Evolutionary conservation across 2,888 invertebrate genomes (phyloP), one percentile per base, ranked within the genome.

Genomic region (Julus scandinavius): DNA sequence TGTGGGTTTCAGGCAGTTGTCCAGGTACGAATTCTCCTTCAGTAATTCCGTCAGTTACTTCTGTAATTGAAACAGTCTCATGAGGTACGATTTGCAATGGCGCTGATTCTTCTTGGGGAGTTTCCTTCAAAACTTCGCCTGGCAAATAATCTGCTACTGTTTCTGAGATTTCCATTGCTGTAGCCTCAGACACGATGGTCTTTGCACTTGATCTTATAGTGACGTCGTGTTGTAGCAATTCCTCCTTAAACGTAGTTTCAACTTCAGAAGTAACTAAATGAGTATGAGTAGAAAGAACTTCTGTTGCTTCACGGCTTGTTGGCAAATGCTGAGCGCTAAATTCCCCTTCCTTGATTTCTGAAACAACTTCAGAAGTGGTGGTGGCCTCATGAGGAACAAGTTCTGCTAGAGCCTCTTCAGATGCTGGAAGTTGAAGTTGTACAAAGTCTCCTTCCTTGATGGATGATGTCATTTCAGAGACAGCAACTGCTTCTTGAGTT

Each of bases 1-100:
- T 91, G 38, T 93, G 92, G 84, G 91, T 91, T 89, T 93, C 93
- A 9, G 93, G 92, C 91, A 90, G 63, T 63, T 89, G 87, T 40
- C 89, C 90, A 86, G 90, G 89, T 38, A 87, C 29, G 45, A 87
- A 87, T 45, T 80, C 80, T 0, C 87, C 87, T 50, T 80, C 87
- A 15, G 13, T 83, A 2, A 80, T 29, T 15, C 85, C 89, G 9
- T 89, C 89, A 58, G 58, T 87, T 13, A 88, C 40, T 63, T 89
- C 87, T 49, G 58, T 38, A 20, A 89, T 50, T 2, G 87, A 38
- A 9, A 88, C 88, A 84, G 89, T 87, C 38, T 89, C 88, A 20
- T 88, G 88, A n/a, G 89, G 88, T n/a, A 89, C 85, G 9, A 89
- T 17, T 85, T 83, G 41, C 20, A 83, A 11, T 2, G 87, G 49